These are phyloP conservation scores for Apis mellifera DNA, from an alignment of 1,140 invertebrate genomes.

Conservation along the genomic window DNA sequence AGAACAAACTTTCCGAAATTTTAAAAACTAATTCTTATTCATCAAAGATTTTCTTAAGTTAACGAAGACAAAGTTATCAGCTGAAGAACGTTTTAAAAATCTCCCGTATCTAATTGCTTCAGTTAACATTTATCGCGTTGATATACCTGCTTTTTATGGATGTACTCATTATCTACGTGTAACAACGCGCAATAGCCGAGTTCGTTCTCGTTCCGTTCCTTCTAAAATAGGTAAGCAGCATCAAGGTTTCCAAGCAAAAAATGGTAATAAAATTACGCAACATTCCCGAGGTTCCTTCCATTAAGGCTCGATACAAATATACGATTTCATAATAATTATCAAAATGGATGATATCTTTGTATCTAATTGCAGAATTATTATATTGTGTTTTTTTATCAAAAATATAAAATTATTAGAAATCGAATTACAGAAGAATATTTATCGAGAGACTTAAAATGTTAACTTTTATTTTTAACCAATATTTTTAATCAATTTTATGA, in stretches of 20 bases:
- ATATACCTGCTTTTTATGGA: conserved; percentile 38
- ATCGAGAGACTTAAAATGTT: too few species aligned
- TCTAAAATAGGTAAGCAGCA: conserved; percentile 51
- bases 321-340: too few species aligned
- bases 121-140: conserved; percentile 49
- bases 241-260: conserved; percentile 51
- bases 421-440: too few species aligned
- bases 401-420: too few species aligned
- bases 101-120: conserved; percentile 37
- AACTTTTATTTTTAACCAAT: too few species aligned
- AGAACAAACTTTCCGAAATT: conserved; percentile 14
- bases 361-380: too few species aligned
- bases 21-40: not conserved
- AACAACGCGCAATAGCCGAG: conserved; percentile 8
- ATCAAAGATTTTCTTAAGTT: not conserved
- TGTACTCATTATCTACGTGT: conserved; percentile 43
- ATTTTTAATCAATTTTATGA: too few species aligned
- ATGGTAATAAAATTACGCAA: conserved; percentile 45
- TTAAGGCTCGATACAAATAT: not conserved
- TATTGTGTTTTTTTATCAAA: too few species aligned
- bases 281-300: not conserved
- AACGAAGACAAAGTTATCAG: not conserved
- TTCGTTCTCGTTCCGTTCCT: conserved; percentile 21
- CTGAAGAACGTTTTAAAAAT: conserved; percentile 5
- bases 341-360: too few species aligned